Conservation (phyloP, 2,797 vertebrate species). For the Siniperca scherzeri region DNA sequence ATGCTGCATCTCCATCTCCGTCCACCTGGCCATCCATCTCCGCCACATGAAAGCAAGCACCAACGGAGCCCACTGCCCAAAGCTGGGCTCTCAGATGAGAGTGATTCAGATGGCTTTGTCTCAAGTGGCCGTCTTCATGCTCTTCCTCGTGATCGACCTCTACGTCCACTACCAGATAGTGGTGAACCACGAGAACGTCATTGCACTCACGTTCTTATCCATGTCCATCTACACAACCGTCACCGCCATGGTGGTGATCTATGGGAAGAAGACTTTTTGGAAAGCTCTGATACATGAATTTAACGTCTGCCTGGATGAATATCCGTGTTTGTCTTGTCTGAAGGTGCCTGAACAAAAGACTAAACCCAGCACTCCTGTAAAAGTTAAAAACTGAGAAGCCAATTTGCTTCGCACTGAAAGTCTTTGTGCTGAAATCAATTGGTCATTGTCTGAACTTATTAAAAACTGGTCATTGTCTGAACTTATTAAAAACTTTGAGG, state of each 20-base stretch:
- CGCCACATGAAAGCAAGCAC: conserved; percentile 83
- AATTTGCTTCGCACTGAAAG: conserved; percentile 23
- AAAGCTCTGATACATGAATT: conserved; percentile 76
- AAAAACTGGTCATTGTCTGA: conserved; percentile 56
- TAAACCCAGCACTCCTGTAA: conserved; percentile 27
- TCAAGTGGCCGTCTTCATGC: conserved; percentile 75
- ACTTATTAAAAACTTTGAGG: conserved; percentile 49
- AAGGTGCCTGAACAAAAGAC: conserved; percentile 76
- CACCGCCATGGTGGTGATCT: conserved; percentile 80
- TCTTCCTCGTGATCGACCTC: conserved; percentile 81
- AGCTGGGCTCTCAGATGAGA: conserved; percentile 82
- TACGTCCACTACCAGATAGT: conserved; percentile 77
- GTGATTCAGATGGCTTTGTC: conserved; percentile 84
- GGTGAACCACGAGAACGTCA: conserved; percentile 63
- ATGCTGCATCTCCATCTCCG: conserved; percentile 85
- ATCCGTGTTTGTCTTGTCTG: conserved; percentile 74
- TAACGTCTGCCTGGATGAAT: conserved; percentile 75
- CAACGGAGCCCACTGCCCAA: conserved; percentile 81
- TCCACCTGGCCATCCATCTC: conserved; percentile 83
- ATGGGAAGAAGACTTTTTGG: conserved; percentile 84
- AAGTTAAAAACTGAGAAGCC: conserved; percentile 54
- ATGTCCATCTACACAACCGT: conserved; percentile 79
- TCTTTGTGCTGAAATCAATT: conserved; percentile 57
- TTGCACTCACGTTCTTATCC: conserved; percentile 75
- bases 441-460: conserved; percentile 53